Base-by-base conservation (phyloP, 2,888 invertebrate species). In the Anaspis maculata region DNA sequence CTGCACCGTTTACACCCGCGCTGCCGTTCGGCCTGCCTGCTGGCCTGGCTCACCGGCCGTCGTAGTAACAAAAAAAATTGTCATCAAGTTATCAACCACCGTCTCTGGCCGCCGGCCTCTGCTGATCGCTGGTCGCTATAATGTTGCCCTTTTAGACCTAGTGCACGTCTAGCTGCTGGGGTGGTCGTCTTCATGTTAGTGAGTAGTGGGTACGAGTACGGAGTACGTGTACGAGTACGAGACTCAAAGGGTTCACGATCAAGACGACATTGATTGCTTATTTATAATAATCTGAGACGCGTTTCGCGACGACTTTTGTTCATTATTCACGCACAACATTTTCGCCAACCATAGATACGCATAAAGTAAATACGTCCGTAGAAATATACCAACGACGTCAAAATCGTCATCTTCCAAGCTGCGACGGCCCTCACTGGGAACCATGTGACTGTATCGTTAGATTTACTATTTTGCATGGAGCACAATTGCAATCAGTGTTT, bases 381-480 rank as follows among this genome's bases (percentile, higher is more conserved):
- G n/a, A n/a, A n/a, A n/a, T n/a, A n/a, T n/a, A n/a, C n/a, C n/a
- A n/a, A n/a, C n/a, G n/a, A n/a, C n/a, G n/a, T n/a, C n/a, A n/a
- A n/a, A n/a, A n/a, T n/a, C n/a, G n/a, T n/a, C n/a, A n/a, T n/a
- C n/a, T n/a, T n/a, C n/a, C n/a, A n/a, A n/a, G n/a, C n/a, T n/a
- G n/a, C 13, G 12, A 48, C 30, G 41, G 44, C 48, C 49, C 55
- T 59, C 57, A 59, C 59, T 69, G 76, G 77, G 77, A 77, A 81
- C 81, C 81, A 80, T 79, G 79, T 80, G 79, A 78, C 77, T 79
- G 58, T 60, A 59, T 62, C 58, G 56, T 52, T 74, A 71, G 75
- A 75, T 77, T 74, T 74, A 74, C 79, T 77, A 82, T 82, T 83
- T 83, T 82, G 83, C 83, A 83, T 83, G 82, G 77, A 72, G 80